Conservation (phyloP, 2,888 invertebrate genomes). For the Ectropis crepuscularia region DNA sequence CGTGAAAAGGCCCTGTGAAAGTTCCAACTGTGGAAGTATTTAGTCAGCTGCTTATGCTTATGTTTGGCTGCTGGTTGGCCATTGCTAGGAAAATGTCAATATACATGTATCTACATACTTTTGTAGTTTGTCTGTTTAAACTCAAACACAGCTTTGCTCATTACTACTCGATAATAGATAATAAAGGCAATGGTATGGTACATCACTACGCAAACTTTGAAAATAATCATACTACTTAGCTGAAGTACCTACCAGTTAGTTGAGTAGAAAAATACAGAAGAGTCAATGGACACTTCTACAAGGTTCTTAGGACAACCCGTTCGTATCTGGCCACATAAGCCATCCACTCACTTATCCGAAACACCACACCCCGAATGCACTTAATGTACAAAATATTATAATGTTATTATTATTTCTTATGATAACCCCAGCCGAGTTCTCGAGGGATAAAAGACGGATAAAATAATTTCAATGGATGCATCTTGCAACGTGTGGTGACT, state of each 20-base stretch:
- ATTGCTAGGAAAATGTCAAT: no score
- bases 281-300: constrained; percentile 36
- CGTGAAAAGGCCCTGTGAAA: no score
- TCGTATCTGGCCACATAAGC: constrained; percentile 66
- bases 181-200: no score
- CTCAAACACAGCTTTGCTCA: no score
- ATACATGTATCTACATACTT: no score
- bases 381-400: constrained; percentile 82
- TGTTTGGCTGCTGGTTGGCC: no score
- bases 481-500: constrained; percentile 57
- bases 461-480: constrained; percentile 69
- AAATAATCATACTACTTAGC: background rate
- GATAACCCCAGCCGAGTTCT: constrained; percentile 69
- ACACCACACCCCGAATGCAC: constrained; percentile 73
- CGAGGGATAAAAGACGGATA: constrained; percentile 52
- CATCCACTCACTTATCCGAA: constrained; percentile 66
- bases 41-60: no score
- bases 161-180: no score
- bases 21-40: no score
- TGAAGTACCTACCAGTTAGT: background rate
- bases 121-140: no score
- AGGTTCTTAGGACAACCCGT: constrained; percentile 45
- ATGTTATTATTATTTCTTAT: constrained; percentile 79
- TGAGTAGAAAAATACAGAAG: no score
- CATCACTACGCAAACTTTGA: no score